Evolutionary conservation across 2,113 vertebrate species (phyloP).

Genomic region (Mesembrinibis cayennensis): DNA sequence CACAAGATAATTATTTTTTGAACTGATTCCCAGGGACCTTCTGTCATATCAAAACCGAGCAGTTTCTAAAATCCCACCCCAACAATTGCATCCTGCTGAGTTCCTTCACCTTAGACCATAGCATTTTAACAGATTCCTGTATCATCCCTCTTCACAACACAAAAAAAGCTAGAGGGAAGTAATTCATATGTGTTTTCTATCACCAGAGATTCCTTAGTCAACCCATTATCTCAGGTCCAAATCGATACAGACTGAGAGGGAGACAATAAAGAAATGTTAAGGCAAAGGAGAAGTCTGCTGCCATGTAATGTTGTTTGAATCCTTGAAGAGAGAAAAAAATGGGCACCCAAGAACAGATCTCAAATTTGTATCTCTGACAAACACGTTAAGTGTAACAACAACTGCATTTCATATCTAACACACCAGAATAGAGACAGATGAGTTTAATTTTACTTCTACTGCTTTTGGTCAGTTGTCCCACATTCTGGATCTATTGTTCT

Average conservation of each 20-base stretch:
- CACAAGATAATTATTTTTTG: neutral
- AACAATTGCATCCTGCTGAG: neutral
- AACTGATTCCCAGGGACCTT: neutral
- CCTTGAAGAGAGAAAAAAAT: neutral
- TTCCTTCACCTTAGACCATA: neutral
- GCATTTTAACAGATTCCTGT: neutral
- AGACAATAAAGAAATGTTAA: neutral
- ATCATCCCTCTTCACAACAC: neutral
- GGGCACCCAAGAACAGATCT: neutral
- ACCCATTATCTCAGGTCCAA: neutral
- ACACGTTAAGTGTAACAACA: accelerated
- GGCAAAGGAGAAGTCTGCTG: neutral
- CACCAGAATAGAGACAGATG: neutral
- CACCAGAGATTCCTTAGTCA: neutral
- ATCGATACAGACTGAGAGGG: neutral
- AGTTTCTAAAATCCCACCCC: neutral
- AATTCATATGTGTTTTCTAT: neutral
- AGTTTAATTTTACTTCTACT: neutral
- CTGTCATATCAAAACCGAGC: neutral
- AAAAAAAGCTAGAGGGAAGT: neutral
- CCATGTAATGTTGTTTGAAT: neutral
- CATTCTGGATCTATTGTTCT: neutral
- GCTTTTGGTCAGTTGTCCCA: neutral
- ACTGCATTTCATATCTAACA: neutral
- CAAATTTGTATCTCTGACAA: neutral